phyloP scores from a whole-genome alignment of 2,797 vertebrate species.

The Cyprinella venusta region DNA sequence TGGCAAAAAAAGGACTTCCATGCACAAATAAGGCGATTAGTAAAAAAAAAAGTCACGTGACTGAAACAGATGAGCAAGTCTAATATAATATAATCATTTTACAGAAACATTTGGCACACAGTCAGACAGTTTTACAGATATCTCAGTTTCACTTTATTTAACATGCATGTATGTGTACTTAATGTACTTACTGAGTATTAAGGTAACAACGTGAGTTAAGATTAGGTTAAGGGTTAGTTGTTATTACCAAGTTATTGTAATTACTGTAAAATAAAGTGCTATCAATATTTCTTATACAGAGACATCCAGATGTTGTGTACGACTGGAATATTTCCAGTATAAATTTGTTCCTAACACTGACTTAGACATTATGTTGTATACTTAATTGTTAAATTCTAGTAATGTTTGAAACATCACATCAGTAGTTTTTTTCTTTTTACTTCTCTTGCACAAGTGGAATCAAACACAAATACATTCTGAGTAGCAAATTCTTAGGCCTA shows the following conservation, averaged over 20 bases:
- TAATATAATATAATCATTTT: neutral
- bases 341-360: neutral
- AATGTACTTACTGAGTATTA: neutral
- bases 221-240: neutral
- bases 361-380: neutral
- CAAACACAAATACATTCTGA: neutral
- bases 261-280: neutral
- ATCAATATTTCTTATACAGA: neutral
- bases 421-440: neutral
- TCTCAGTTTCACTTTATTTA: too few species aligned
- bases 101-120: neutral
- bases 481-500: neutral
- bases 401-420: neutral
- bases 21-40: neutral
- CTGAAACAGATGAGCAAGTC: neutral
- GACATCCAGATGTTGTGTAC: neutral
- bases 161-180: too few species aligned
- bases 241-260: neutral
- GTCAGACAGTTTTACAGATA: neutral
- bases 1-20: neutral
- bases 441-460: neutral
- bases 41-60: neutral
- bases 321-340: neutral
- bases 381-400: neutral
- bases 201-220: neutral